A percentile compares a stretch with the other conserved stretches of the same genome.
Conservation (phyloP, 2,797 vertebrate genomes). For the Halcyon chelicuti region DNA sequence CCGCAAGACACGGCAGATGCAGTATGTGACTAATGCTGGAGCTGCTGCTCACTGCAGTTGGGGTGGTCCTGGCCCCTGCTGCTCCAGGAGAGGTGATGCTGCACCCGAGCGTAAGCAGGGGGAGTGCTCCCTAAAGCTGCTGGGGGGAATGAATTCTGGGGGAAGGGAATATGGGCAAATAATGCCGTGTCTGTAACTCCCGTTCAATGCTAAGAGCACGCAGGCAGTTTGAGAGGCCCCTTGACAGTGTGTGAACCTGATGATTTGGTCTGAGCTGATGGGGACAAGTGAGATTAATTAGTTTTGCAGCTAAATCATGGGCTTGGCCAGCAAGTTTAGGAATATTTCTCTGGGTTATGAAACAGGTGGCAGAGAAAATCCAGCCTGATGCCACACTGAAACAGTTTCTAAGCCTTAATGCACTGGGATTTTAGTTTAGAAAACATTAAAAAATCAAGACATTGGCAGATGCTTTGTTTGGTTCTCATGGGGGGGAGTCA, state of each 20-base stretch:
- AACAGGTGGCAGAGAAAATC: neutral
- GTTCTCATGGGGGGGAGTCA: rapidly evolving
- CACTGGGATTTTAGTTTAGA: neutral
- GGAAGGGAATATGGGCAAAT: neutral
- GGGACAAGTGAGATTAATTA: neutral
- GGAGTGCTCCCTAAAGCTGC: neutral
- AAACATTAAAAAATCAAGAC: neutral
- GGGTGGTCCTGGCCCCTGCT: neutral
- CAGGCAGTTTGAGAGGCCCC: neutral
- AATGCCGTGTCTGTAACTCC: neutral
- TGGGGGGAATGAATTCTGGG: neutral
- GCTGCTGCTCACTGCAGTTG: neutral
- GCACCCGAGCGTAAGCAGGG: rapidly evolving
- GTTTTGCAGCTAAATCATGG: neutral
- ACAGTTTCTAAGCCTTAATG: neutral
- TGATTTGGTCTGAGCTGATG: neutral
- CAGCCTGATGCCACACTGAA: neutral
- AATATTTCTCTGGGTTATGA: neutral
- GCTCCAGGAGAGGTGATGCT: neutral
- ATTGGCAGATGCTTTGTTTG: neutral
- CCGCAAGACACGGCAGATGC: neutral
- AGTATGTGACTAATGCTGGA: rapidly evolving
- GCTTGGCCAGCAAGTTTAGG: neutral
- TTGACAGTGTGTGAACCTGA: rapidly evolving
- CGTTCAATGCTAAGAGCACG: neutral